These are phyloP conservation scores for Indri indri DNA, from an alignment of 2,113 vertebrate genomes.

Conservation along the genomic window DNA sequence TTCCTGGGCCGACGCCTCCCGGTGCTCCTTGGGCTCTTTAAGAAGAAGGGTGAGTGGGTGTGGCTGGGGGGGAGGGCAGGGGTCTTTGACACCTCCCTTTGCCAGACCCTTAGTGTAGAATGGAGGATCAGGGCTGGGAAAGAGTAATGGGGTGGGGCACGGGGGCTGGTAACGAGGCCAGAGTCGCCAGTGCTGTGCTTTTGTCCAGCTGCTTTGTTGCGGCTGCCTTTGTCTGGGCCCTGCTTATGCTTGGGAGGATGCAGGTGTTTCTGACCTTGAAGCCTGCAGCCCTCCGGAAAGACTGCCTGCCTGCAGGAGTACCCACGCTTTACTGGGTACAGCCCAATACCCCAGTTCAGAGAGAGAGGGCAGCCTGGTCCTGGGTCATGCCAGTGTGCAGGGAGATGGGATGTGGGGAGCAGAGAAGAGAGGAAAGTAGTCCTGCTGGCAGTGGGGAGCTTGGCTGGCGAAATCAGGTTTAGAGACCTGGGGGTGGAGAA, in stretches of 20 bases:
- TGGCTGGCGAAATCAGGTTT: not conserved
- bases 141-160: not conserved
- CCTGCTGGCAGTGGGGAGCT: not conserved
- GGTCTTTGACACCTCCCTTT: not conserved
- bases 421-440: not conserved
- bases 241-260: not conserved
- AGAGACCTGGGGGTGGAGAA: not conserved
- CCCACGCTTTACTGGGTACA: not conserved
- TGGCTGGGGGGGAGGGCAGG: not conserved
- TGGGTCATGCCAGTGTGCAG: not conserved
- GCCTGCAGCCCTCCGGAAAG: not conserved
- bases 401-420: not conserved
- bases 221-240: constrained; percentile 57
- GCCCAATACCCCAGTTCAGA: not conserved
- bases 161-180: not conserved
- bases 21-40: constrained; percentile 92
- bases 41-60: constrained; percentile 93
- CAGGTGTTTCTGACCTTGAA: constrained; percentile 70
- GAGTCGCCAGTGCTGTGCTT: not conserved
- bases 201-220: constrained; percentile 35
- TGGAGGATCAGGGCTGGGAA: not conserved
- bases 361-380: not conserved
- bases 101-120: not conserved
- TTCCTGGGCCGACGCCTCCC: constrained; percentile 91
- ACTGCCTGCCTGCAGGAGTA: not conserved